A percentile compares a stretch with the other conserved stretches of the same genome.
Evolutionary conservation across 2,888 invertebrate species (phyloP).

Genomic region (Willowsia nigromaculata): DNA sequence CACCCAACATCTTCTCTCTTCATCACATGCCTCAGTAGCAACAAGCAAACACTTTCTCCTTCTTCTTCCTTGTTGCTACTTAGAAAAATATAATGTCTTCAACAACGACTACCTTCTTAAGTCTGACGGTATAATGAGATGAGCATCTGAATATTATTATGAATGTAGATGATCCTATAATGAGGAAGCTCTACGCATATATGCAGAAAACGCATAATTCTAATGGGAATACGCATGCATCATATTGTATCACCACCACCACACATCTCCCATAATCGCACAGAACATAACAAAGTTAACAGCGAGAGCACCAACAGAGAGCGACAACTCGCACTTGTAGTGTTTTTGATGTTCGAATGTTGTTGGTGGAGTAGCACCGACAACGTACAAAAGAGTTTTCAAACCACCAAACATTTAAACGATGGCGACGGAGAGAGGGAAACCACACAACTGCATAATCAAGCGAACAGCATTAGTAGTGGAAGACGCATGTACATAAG

Average conservation of each 20-base stretch:
- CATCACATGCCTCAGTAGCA: not conserved
- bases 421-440: constrained; percentile 31
- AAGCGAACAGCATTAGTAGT: not conserved
- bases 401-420: constrained; percentile 30
- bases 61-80: constrained; percentile 1
- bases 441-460: constrained; percentile 64
- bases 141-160: constrained; percentile 24
- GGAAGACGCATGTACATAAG: not conserved
- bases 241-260: not conserved
- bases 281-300: not conserved
- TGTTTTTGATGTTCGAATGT: not conserved
- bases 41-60: constrained; percentile 29
- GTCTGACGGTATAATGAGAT: constrained; percentile 51
- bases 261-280: not conserved
- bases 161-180: constrained; percentile 56
- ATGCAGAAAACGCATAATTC: not conserved
- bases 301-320: not conserved
- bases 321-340: not conserved
- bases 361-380: not conserved
- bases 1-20: not conserved
- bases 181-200: not conserved
- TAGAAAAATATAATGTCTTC: not conserved
- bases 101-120: not conserved
- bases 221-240: not conserved
- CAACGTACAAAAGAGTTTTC: constrained; percentile 1